Evolutionary conservation across 2,888 invertebrate species (phyloP).

Genomic region (Hydroisotoma schaefferi): DNA sequence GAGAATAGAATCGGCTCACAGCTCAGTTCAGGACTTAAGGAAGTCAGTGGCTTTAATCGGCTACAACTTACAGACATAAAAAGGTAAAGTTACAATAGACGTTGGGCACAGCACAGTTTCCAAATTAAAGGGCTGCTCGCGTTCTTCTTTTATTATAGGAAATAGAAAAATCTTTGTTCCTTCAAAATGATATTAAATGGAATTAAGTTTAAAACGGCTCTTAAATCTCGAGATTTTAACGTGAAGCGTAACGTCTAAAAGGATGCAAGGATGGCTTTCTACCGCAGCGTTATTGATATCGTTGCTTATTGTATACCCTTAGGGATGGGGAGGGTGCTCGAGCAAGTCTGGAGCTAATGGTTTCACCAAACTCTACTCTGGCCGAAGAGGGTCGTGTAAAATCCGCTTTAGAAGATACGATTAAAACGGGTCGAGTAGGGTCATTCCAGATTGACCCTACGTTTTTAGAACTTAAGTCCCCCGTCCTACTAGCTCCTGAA

Average conservation of each 20-base stretch:
- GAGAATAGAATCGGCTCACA: conserved; percentile 64
- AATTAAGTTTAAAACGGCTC: background rate
- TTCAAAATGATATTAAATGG: background rate
- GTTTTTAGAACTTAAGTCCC: conserved; percentile 59
- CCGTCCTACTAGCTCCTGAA: conserved; percentile 24
- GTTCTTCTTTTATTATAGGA: too few species aligned
- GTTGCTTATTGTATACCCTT: conserved; percentile 32
- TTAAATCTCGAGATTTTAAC: too few species aligned
- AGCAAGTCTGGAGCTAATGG: conserved; percentile 71
- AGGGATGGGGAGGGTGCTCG: conserved; percentile 66
- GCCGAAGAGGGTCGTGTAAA: conserved; percentile 53
- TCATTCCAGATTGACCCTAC: conserved; percentile 76
- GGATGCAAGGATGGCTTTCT: too few species aligned
- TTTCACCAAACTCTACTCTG: conserved; percentile 63
- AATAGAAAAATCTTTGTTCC: background rate
- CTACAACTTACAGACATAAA: conserved; percentile 67
- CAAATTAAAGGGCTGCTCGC: too few species aligned
- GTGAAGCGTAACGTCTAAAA: too few species aligned
- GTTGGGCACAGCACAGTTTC: too few species aligned
- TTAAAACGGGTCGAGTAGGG: conserved; percentile 71
- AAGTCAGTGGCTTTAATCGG: conserved; percentile 69
- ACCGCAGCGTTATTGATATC: too few species aligned
- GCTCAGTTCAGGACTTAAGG: conserved; percentile 61
- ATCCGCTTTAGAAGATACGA: conserved; percentile 64
- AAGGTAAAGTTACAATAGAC: conserved; percentile 51